Conservation (phyloP, 2,797 vertebrate species). For the Gallinago solitaria region DNA sequence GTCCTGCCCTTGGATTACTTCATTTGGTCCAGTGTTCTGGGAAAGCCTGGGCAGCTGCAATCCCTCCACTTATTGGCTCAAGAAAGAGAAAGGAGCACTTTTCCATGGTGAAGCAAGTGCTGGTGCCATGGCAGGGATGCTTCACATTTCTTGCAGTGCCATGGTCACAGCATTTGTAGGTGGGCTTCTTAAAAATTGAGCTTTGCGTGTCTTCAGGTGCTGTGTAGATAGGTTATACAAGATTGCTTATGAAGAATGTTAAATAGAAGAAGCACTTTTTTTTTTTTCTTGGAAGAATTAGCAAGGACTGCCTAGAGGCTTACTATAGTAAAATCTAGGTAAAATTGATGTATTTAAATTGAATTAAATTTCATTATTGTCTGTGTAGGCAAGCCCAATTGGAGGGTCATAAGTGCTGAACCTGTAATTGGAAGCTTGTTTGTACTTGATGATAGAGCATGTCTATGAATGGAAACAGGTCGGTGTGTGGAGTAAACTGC, state of each 20-base stretch:
- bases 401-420: not conserved
- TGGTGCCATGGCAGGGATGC: not conserved
- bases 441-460: not conserved
- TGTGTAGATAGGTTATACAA: not conserved
- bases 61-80: not conserved
- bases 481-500: not conserved
- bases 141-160: not conserved
- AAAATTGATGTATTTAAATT: not conserved
- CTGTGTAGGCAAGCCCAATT: not conserved
- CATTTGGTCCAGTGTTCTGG: not conserved
- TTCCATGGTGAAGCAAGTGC: not conserved
- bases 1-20: not conserved
- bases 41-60: not conserved
- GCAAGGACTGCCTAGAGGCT: not conserved
- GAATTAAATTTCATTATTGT: conserved; percentile 17
- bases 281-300: not conserved
- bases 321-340: not conserved
- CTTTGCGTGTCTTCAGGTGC: not conserved
- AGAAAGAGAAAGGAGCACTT: not conserved
- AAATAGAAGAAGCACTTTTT: not conserved
- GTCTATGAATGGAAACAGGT: not conserved
- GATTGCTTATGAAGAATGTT: not conserved
- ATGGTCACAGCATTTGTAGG: not conserved
- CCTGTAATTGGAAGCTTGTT: not conserved
- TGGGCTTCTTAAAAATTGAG: not conserved